These are phyloP conservation scores for Myiothlypis coronata DNA, from an alignment of 2,797 vertebrate genomes.

Conservation along the genomic window DNA sequence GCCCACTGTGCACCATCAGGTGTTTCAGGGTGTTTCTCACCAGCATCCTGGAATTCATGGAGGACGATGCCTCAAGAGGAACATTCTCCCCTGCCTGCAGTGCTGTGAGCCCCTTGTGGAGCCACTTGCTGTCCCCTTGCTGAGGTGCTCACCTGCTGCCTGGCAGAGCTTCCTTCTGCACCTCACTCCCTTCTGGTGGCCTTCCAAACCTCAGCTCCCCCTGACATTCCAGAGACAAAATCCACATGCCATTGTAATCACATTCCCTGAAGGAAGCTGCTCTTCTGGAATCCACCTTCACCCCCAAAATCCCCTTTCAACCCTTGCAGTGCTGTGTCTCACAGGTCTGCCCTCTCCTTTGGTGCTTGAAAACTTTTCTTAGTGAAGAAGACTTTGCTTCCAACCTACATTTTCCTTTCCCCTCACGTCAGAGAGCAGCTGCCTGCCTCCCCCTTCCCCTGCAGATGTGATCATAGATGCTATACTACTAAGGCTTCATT, in stretches of 20 bases:
- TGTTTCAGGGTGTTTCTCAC: not conserved
- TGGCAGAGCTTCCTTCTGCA: not conserved
- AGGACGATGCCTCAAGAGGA: not conserved
- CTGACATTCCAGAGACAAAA: not conserved
- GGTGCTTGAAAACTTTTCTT: not conserved
- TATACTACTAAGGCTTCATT: constrained; percentile 54
- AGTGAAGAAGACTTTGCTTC: not conserved
- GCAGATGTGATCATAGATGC: constrained; percentile 32
- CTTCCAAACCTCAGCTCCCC: not conserved
- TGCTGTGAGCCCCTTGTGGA: not conserved
- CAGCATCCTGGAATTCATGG: not conserved
- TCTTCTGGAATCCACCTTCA: not conserved
- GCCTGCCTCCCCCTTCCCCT: constrained; percentile 1
- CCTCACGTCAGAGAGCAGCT: constrained; percentile 1
- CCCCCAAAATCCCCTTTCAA: not conserved
- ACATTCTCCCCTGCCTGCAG: not conserved
- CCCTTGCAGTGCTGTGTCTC: not conserved
- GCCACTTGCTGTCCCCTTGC: not conserved
- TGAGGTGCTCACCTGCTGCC: not conserved
- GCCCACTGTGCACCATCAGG: not conserved
- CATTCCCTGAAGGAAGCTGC: not conserved
- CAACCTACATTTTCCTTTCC: constrained; percentile 25
- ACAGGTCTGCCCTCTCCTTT: not conserved
- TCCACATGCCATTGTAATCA: not conserved
- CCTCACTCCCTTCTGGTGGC: not conserved